These are phyloP conservation scores for Venturia canescens DNA, from an alignment of 1,140 invertebrate genomes.

Conservation along the genomic window DNA sequence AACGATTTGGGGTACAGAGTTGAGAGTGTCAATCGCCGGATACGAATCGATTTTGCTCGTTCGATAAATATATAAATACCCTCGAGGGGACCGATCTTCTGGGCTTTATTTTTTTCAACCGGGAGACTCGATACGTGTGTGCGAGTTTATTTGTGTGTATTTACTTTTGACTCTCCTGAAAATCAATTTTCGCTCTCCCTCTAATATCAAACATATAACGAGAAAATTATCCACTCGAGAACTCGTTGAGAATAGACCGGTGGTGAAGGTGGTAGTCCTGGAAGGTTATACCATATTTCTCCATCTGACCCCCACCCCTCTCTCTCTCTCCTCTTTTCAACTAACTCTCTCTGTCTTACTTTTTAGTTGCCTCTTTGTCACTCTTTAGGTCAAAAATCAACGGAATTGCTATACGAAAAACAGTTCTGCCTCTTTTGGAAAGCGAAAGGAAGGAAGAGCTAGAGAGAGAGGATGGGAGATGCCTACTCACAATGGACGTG, in stretches of 20 bases:
- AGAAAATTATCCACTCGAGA: slow-evolving; percentile 76
- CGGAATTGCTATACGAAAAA: slow-evolving; percentile 2
- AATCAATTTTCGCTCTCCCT: slow-evolving; percentile 51
- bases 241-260: slow-evolving; percentile 55
- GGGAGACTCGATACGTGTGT: not conserved
- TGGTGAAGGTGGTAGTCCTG: slow-evolving; percentile 37
- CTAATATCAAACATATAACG: slow-evolving; percentile 73
- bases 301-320: not conserved
- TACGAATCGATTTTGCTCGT: slow-evolving; percentile 46
- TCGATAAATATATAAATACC: slow-evolving; percentile 37
- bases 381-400: slow-evolving; percentile 14
- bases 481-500: slow-evolving; percentile 69
- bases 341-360: too few species aligned
- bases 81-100: not conserved
- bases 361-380: slow-evolving; percentile 8
- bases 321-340: too few species aligned
- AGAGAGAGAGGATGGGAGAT: not conserved
- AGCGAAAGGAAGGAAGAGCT: not conserved
- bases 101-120: not conserved
- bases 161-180: not conserved
- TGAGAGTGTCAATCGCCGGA: slow-evolving; percentile 50
- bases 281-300: slow-evolving; percentile 8
- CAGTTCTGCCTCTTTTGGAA: not conserved
- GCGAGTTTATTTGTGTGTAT: too few species aligned
- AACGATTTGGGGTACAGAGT: not conserved